Base-by-base conservation (phyloP, 92 coral and sea anemone genomes). In the Diadumene lineata region DNA sequence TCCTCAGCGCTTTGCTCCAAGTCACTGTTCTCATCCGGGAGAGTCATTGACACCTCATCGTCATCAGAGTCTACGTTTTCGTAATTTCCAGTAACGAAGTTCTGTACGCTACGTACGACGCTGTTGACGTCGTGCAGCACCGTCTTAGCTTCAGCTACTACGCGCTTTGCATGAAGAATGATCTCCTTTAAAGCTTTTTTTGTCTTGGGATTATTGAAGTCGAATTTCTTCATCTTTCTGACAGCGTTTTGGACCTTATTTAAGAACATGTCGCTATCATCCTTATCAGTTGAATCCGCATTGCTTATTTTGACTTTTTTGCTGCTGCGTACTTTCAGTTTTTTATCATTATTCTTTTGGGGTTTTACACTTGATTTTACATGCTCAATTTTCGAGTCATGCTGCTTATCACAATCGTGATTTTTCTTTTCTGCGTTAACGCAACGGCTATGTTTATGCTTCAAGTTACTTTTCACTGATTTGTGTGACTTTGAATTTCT, bases 101-200 rank as follows among this genome's bases (percentile, higher is more conserved):
- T 65, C 65, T 75, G 63, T 21, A 90, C 96, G 50, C 84, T 76
- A 13, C 69, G 73, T 9, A 90, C 86, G 46, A 90, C 89, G 31
- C 69, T 75, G 25, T 85, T 86, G 3, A 90, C 94, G 66, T 80
- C 92, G 29, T 73, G 81, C 1, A 88, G 78, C 27, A 87, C 92
- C 19, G 68, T 80, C 60, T 90, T 90, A 27, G 96, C 92, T 69
- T 90, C 92, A 33, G 44, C 53, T 0, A 87, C 92, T 26, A 90
- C 92, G 31, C 79, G 68, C 62, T 78, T 80, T 17, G 96, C 92
- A 56, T 87, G 84, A 10, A 68, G 68, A 10, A 90, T 72, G 0
- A 87, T 85, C 22, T 79, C 67, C 31, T 88, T 78, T 84, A 90
- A 70, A 44, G 85, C 76, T 25, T 81, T 76, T 27, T 76, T 84